phyloP scores from a whole-genome alignment of 1,140 invertebrate species.

The Rhopalosiphum maidis region DNA sequence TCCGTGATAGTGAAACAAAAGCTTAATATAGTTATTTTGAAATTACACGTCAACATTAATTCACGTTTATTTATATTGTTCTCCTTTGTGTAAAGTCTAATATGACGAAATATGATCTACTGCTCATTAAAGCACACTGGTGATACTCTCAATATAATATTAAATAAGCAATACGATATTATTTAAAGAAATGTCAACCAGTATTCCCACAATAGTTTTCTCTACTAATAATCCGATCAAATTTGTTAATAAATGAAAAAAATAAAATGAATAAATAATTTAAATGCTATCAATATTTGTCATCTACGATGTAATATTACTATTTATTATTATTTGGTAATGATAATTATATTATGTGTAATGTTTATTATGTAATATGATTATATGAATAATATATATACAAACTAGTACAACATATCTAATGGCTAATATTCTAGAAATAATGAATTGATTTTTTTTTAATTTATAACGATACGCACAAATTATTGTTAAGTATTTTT shows the following conservation, averaged over 20 bases:
- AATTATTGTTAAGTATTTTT: background rate
- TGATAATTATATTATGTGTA: background rate
- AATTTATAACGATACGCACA: background rate
- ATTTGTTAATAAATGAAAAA: background rate
- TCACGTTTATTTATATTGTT: conserved; percentile 32
- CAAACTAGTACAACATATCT: background rate
- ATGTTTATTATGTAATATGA: background rate
- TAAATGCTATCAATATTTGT: background rate
- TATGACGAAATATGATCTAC: conserved; percentile 24
- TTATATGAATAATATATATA: background rate
- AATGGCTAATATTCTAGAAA: background rate
- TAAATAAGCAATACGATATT: conserved; percentile 14
- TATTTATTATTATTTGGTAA: background rate
- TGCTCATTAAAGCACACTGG: background rate
- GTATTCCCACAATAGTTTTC: background rate
- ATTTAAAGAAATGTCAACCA: background rate
- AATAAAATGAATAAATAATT: background rate
- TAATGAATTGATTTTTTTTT: background rate
- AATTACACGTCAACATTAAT: conserved; percentile 46
- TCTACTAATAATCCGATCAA: background rate
- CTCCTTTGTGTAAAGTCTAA: background rate
- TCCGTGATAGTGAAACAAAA: conserved; percentile 26
- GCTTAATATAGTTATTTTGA: conserved; percentile 23
- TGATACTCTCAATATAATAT: conserved; percentile 36
- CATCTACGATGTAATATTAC: background rate